Base-by-base conservation (phyloP, 1,140 invertebrate species). In the Akabosia matsudoensis region DNA sequence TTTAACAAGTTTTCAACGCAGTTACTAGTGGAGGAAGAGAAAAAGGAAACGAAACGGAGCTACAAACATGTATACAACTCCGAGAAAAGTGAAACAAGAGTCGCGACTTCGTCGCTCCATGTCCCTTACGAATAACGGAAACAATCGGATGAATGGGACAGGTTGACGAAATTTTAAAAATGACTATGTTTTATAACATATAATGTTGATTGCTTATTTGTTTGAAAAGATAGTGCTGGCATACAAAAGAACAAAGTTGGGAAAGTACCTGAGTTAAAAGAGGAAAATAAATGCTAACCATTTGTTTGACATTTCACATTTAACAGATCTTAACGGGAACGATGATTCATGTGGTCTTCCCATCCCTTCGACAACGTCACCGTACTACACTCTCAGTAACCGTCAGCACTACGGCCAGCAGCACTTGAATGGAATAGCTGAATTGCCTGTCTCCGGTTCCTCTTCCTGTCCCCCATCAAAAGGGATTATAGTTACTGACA, bases 81-180 rank as follows among this genome's bases (percentile, higher is more conserved):
- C 80, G 54, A 33, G 80, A 33, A 81, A 81, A 79, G 80, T 81
- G 52, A 81, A 81, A 67, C 80, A 81, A 67, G 80, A 81, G 76
- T 80, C 80, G n/a, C 76, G 79, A 67, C 79, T 81, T 18, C 61
- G 80, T 51, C 67, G 80, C 2, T 80, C 80, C 7, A 76, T 79
- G 33, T 81, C 80, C 4, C 54, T 81, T 71, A 80, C 79, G 31
- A 80, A 77, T 26, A 76, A 73, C 24, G 75, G 61, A 10, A 67
- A 67, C n/a, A 56, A 56, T 24, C n/a, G n/a, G n/a, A n/a, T n/a
- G n/a, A 56, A 56, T 56, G 7, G 54, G 54, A 45, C 37, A 45
- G 37, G 37, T 45, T 3, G 54, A 56, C 7, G 3, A 56, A 56
- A 56, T 56, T 45, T n/a, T n/a, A n/a, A n/a, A n/a, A n/a, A n/a